Base-by-base conservation (phyloP, 2,888 invertebrate species). In the Acrocyrtus sp. region DNA sequence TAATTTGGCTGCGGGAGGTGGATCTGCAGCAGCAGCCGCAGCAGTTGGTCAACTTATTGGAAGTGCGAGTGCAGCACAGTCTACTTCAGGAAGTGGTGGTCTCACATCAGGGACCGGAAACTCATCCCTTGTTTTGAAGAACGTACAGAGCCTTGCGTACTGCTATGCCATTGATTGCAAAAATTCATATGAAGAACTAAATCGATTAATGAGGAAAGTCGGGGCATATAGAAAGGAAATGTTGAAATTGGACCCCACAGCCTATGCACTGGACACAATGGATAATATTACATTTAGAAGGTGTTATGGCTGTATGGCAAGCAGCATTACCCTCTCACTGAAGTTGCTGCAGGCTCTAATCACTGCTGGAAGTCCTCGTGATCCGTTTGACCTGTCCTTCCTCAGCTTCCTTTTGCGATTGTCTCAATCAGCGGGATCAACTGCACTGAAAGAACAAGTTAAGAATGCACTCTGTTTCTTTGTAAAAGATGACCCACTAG, bases 141-240 rank as follows among this genome's bases (percentile, higher is more conserved):
- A 81, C 63, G 97, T 98, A 81, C 97, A 98, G 84, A 89, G 94
- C 79, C 87, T 98, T 45, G 97, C 97, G 1, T 95, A 96, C 84
- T 94, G 95, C 83, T 98, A 98, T 85, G 96, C 96, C 84, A 92
- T 91, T 53, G 98, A 98, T 82, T 97, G 96, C 83, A 95, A 95
- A 84, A 91, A 92, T 4, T 93, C 95, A 6, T 98, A 97, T 84
- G 98, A 98, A 83, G 98, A 98, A 83, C 88, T 98, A 1, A 96
- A 88, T 81, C 86, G 88, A 81, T 86, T 88, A 47, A 87, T 88
- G 69, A 87, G 88, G 85, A 82, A 72, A 76, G 81, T 69, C 56
- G 80, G 67, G 51, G 81, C 74, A 15, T 82, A 72, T 47, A 65
- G 76, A 58, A 78, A 74, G 34, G 81, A 76, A 69, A 80, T 78